A percentile compares a stretch with the other conserved stretches of the same genome.
phyloP scores from a whole-genome alignment of 2,113 vertebrate genomes.

The Cyphomyrus plagiostoma region DNA sequence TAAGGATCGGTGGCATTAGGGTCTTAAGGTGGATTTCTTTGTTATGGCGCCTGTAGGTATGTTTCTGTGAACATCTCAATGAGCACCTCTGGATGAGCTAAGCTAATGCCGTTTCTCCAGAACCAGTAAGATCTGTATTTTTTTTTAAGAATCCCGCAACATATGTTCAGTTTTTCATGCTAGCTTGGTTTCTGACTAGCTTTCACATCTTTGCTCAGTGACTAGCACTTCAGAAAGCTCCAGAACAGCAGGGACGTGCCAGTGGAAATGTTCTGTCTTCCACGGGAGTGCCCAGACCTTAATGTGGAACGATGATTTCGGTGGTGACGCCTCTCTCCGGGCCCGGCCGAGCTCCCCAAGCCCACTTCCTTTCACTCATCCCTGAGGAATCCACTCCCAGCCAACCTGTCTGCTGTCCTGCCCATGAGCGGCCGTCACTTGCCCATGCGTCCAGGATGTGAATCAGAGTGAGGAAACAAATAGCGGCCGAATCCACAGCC shows the following conservation, averaged over 20 bases:
- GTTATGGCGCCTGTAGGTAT: not conserved
- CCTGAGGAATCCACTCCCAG: not conserved
- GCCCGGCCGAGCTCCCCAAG: not conserved
- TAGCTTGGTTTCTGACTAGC: not conserved
- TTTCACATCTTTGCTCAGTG: slow-evolving; percentile 2
- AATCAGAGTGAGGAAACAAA: slow-evolving; percentile 34
- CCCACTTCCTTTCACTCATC: slow-evolving; percentile 12
- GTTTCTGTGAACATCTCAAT: not conserved
- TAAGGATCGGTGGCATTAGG: not conserved
- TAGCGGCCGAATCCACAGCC: slow-evolving; percentile 29
- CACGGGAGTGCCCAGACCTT: not conserved
- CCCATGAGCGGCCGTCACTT: not conserved
- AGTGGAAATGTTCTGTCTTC: slow-evolving; percentile 6
- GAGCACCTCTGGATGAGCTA: not conserved
- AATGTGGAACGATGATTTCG: not conserved
- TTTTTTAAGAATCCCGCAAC: not conserved
- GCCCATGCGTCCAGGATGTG: slow-evolving; percentile 32
- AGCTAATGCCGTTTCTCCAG: not conserved
- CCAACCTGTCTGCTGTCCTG: not conserved
- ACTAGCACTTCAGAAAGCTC: not conserved
- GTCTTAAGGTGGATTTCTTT: not conserved
- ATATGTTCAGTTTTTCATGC: not conserved
- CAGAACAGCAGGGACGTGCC: not conserved
- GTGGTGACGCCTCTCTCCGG: not conserved
- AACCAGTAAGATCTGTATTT: not conserved